Evolutionary conservation across 2,113 vertebrate species (phyloP).

Genomic region (Montifringilla adamsi): DNA sequence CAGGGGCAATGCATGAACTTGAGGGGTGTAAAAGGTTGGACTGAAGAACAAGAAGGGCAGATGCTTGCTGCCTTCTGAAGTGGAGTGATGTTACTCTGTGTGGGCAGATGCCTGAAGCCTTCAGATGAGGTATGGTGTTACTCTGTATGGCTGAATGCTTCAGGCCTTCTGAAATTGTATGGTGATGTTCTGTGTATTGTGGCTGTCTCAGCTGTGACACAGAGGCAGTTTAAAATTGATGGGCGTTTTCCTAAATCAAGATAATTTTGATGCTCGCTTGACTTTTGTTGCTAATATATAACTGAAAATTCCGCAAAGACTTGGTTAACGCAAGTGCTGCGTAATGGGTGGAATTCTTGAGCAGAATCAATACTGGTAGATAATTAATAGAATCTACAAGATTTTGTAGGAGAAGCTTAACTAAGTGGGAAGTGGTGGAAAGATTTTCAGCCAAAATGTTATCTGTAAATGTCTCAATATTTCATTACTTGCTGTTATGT

Average conservation of each 20-base stretch:
- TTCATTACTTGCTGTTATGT: neutral
- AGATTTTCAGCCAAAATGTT: neutral
- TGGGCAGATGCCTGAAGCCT: neutral
- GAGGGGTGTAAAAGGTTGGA: neutral
- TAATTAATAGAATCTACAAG: neutral
- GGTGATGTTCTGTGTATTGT: neutral
- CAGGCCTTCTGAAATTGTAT: neutral
- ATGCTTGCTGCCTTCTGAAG: neutral
- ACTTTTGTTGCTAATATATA: neutral
- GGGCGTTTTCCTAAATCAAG: neutral
- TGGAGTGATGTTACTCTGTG: neutral
- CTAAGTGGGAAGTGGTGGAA: neutral
- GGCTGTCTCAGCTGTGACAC: neutral
- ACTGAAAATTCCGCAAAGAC: neutral
- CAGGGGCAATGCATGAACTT: accelerated
- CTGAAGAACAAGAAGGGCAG: neutral
- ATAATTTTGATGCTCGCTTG: neutral
- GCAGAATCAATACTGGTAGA: neutral
- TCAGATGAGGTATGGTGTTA: neutral
- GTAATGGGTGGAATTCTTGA: neutral
- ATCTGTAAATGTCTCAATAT: neutral
- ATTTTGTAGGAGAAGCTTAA: neutral
- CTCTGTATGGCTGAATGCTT: neutral
- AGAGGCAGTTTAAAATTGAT: neutral
- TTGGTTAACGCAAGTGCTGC: neutral